phyloP scores from a whole-genome alignment of 2,888 invertebrate genomes.

The Pyrocoelia pectoralis region DNA sequence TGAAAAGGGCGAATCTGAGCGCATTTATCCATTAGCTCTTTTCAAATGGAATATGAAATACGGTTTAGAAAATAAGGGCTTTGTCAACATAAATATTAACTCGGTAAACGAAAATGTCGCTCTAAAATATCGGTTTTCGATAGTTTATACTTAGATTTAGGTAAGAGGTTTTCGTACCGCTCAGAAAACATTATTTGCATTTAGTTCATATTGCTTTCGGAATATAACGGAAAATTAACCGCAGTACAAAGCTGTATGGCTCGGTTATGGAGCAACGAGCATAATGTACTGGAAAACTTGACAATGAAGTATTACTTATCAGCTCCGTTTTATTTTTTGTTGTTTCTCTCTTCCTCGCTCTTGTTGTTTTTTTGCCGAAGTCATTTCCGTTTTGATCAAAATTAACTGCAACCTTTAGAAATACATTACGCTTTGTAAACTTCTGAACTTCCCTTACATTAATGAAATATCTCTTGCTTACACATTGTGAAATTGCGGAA shows the following conservation, averaged over 20 bases:
- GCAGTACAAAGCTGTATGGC: conserved; percentile 22
- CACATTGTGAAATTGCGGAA: too few species aligned
- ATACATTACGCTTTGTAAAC: conserved; percentile 4
- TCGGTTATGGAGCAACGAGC: conserved; percentile 14
- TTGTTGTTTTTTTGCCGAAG: background rate
- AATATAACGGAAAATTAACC: conserved; percentile 33
- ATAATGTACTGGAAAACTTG: conserved; percentile 29
- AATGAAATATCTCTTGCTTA: too few species aligned
- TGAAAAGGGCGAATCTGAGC: too few species aligned
- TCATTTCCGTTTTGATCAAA: conserved; percentile 13
- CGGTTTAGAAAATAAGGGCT: too few species aligned
- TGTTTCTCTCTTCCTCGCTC: background rate
- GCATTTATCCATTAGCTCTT: too few species aligned
- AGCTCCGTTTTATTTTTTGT: conserved; percentile 5
- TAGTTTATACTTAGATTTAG: too few species aligned
- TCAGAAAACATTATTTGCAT: conserved; percentile 20
- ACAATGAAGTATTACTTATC: conserved; percentile 26
- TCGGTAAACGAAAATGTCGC: too few species aligned
- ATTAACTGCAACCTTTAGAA: conserved; percentile 6
- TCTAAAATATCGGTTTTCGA: too few species aligned
- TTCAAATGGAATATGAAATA: too few species aligned
- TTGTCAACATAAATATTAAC: too few species aligned
- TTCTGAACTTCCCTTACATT: background rate
- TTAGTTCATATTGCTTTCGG: conserved; percentile 21
- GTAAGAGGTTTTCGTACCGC: too few species aligned